phyloP scores from a whole-genome alignment of 2,888 invertebrate genomes.

The Allophyes oxyacanthae region DNA sequence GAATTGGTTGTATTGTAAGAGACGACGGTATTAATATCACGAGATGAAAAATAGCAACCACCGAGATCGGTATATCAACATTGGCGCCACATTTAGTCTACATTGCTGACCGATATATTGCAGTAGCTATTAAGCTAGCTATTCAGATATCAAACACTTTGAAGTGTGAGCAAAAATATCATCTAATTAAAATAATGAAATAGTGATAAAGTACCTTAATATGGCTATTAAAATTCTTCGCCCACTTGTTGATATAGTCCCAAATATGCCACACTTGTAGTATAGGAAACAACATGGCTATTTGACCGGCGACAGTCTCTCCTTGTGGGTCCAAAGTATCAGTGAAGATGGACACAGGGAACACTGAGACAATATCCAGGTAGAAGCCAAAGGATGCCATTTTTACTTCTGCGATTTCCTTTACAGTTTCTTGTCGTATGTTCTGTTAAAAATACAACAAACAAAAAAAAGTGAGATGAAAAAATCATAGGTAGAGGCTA shows the following conservation, averaged over 20 bases:
- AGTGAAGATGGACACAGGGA: constrained; percentile 79
- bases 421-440: constrained; percentile 74
- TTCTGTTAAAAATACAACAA: constrained; percentile 66
- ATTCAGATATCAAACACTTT: too few species aligned
- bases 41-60: too few species aligned
- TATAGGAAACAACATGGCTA: constrained; percentile 73
- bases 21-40: too few species aligned
- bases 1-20: too few species aligned
- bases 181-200: neutral
- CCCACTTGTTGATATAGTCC: constrained; percentile 78
- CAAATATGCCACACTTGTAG: constrained; percentile 85
- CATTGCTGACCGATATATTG: too few species aligned
- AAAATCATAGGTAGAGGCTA: too few species aligned
- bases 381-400: constrained; percentile 83
- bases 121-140: too few species aligned
- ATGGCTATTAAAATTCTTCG: constrained; percentile 71
- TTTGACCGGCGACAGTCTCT: constrained; percentile 69
- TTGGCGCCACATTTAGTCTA: too few species aligned
- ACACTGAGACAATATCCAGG: constrained; percentile 81
- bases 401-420: constrained; percentile 81
- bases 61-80: too few species aligned
- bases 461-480: too few species aligned
- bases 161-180: too few species aligned
- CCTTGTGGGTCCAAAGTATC: constrained; percentile 75
- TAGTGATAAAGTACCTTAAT: constrained; percentile 65